Base-by-base conservation (phyloP, 1,140 invertebrate genomes). In the Nymphalis io region DNA sequence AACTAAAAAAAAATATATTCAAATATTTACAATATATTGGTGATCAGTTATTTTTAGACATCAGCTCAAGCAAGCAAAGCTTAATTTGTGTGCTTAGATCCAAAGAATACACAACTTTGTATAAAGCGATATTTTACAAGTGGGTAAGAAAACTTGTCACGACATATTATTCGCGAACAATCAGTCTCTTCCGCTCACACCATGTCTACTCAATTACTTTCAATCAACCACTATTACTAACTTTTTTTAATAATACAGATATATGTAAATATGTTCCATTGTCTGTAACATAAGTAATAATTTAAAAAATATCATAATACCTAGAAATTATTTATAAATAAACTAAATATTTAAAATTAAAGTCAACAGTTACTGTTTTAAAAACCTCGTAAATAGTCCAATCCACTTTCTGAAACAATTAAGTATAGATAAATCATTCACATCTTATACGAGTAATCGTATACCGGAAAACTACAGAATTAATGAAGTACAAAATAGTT, bases 171-270 rank as follows among this genome's bases (percentile, higher is more conserved):
- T 80, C 68, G 72, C 70, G 69, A 64, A 69, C 78, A 84, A 85
- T 84, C 74, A 76, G 46, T 62, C 57, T 61, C 73, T 83, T 86
- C 82, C 82, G 84, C 75, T 83, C 73, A 64, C 73, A 82, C 70
- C 72, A 74, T 76, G 72, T 72, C 64, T 46, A 76, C 51, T 61
- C 70, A 75, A 69, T 72, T 63, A 72, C 70, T 71, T 61, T 60
- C 60, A 76, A 67, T 70, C 57, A 60, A 62, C 63, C 18, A 16
- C 15, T 67, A 72, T 48, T 62, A 39, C 38, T 39, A 48, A 44
- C 40, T 4, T 44, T 44, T 13, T 44, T n/a, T n/a, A 44, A 15
- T 44, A 44, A 44, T 15, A 44, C 40, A 11, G n/a, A 44, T 44
- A 44, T 11, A n/a, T n/a, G n/a, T n/a, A 44, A 44, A 15, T 44